Base-by-base conservation (phyloP, 2,888 invertebrate genomes). In the Agapostemon virescens region DNA sequence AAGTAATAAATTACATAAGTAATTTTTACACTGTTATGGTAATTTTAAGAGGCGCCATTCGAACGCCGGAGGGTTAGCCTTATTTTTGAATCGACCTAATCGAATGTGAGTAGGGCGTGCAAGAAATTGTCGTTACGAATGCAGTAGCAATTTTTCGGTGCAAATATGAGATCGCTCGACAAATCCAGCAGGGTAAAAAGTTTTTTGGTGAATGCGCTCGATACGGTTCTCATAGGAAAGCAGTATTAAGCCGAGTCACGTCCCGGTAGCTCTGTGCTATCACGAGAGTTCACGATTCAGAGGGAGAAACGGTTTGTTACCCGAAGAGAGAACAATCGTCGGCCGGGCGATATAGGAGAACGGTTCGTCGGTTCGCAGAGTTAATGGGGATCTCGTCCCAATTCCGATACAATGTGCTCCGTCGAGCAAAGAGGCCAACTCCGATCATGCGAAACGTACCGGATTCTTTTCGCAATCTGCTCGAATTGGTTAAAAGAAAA, bases 331-430 rank as follows among this genome's bases (percentile, higher is more conserved):
- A 83, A 79, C 76, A 79, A 83, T 79, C 74, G 79, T 42, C 74
- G 75, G 63, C 42, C 69, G 58, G 49, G n/a, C 70, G 69, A 77
- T 79, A 76, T 69, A 73, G 66, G 69, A 73, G 63, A 69, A 79
- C 69, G 82, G 77, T 68, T 79, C 81, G 73, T 26, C 73, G 83
- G 69, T 73, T 77, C 79, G 76, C 72, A 40, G 74, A 82, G 79
- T 82, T 79, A 84, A 84, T 79, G 83, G 79, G 79, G 74, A 84
- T 79, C 79, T 76, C 81, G 79, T 79, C 79, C 83, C 83, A 80
- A 79, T 84, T 83, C 77, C 79, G 79, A 79, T 79, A 83, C 79
- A 83, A 80, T 77, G 83, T 77, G 82, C 78, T 82, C 78, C 72
- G 69, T 69, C 40, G 79, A 82, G 82, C 82, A 83, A 82, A 74